A percentile compares a stretch with the other conserved stretches of the same genome.
Evolutionary conservation across 37 sponge, comb jelly and placozoan species (phyloP).

Genomic region (Halichondria panicea): DNA sequence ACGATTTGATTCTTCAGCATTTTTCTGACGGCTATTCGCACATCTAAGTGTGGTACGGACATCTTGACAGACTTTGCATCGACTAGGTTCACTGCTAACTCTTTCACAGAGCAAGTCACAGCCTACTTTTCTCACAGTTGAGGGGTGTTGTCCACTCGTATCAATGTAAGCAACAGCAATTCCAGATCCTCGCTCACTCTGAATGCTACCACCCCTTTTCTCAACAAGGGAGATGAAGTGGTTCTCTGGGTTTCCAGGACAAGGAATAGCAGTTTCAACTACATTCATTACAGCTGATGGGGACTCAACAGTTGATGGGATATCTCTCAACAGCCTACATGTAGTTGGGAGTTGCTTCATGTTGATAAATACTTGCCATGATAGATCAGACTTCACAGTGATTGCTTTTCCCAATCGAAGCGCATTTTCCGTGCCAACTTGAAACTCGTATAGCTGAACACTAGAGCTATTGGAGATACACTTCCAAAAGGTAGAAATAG

Average conservation of each 20-base stretch:
- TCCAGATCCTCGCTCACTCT: background rate
- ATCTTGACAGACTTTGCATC: background rate
- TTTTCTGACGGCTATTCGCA: background rate
- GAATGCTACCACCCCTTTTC: background rate
- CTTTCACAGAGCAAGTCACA: background rate
- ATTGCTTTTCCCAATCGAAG: too few species aligned
- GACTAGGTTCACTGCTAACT: background rate
- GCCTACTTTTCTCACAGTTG: background rate
- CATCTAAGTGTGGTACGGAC: background rate
- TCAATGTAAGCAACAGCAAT: background rate
- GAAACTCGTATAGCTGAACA: too few species aligned
- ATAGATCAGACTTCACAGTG: too few species aligned
- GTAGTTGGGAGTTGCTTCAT: background rate
- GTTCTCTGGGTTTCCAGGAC: constrained; percentile 13
- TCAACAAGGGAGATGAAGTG: constrained; percentile 1
- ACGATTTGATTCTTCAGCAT: background rate
- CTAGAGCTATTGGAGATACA: too few species aligned
- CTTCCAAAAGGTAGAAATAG: too few species aligned
- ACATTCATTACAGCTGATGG: background rate
- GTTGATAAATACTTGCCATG: too few species aligned
- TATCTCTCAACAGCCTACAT: background rate
- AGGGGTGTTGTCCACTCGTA: background rate
- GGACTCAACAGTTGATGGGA: background rate
- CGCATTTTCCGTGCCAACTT: too few species aligned
- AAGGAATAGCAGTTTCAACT: background rate